Base-by-base conservation (phyloP, 2,113 vertebrate genomes). In the Stomatorhinus ivindoensis region DNA sequence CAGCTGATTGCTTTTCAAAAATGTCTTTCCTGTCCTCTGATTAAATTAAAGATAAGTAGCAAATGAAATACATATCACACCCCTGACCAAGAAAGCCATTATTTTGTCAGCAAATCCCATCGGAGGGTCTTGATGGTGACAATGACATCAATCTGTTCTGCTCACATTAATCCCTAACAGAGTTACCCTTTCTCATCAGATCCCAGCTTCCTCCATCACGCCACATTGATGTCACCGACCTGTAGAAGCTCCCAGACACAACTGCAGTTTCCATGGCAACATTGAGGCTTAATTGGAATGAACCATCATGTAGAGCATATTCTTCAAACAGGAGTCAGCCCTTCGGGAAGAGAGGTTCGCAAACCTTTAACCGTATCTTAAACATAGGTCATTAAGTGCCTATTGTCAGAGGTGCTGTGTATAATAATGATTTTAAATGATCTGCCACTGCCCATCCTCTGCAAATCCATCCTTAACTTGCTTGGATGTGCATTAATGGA, bases 401-500 rank as follows among this genome's bases (percentile, higher is more conserved):
- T 24, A n/a, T 48, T 85, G 83, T 85, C 2, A 85, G 83, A 19
- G 83, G 47, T 27, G 47, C 47, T 8, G 10, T 46, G 0, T 46
- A 13, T 50, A n/a, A 39, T 42, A 19, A 35, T 15, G 15, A 76
- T 76, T 76, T 76, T 3, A 76, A 76, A 35, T 80, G 73, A 39
- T 11, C 15, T 42, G 35, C 17, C 46, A 27, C 10, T 19, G 15
- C 24, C 47, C 44, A 27, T 27, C 82, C 46, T n/a, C 82, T 85
- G 21, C 21, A 48, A 27, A 15, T 17, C 10, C 50, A 27, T 51
- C 39, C 58, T 48, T 58, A 19, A 15, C 3, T 27, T 27, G 51
- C 82, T 19, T n/a, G 21, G 86, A 90, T 85, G 82, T 11, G 35
- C 17, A 19, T 89, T 91, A 90, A 91, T 89, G 47, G n/a, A 90